Percentiles rank a stretch among this genome's conserved stretches.
Evolutionary conservation across 2,113 vertebrate species (phyloP).

Genomic region (Dolichallabes microphthalmus): DNA sequence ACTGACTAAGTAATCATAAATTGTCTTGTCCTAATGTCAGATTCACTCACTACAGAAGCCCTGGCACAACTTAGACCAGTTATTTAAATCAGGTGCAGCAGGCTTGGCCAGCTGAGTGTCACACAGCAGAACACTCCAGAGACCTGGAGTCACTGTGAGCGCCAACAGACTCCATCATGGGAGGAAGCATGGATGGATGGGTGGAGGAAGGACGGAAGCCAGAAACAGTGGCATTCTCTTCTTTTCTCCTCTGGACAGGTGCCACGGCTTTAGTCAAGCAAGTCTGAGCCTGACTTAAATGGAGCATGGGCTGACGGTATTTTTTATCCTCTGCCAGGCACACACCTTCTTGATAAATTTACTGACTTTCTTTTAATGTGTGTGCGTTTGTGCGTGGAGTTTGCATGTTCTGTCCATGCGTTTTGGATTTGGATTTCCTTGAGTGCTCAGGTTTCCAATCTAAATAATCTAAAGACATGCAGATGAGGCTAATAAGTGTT

Average conservation of each 20-base stretch:
- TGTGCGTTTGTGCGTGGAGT: too few species aligned
- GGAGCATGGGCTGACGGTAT: not conserved
- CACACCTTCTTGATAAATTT: not conserved
- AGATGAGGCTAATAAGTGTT: too few species aligned
- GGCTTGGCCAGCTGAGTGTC: conserved; percentile 34
- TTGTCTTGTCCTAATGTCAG: not conserved
- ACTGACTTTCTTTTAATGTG: not conserved
- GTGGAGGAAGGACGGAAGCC: conserved; percentile 3
- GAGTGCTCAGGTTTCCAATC: too few species aligned
- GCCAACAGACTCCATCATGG: not conserved
- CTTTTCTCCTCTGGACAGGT: conserved; percentile 19
- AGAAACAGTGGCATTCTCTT: not conserved
- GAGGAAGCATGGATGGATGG: conserved; percentile 5
- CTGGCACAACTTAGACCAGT: conserved; percentile 14
- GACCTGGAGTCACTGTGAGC: conserved; percentile 16
- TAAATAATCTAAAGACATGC: too few species aligned
- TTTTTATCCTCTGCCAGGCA: not conserved
- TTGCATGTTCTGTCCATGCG: too few species aligned
- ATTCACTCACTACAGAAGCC: not conserved
- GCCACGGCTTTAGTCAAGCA: conserved; percentile 30
- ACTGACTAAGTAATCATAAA: conserved; percentile 5
- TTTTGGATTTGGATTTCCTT: too few species aligned
- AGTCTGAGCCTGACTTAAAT: not conserved
- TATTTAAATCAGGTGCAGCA: conserved; percentile 40
- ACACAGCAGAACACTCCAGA: conserved; percentile 17